A percentile compares a stretch with the other conserved stretches of the same genome.
Evolutionary conservation across 2,113 vertebrate genomes (phyloP).

Genomic region (Alethe castanea): DNA sequence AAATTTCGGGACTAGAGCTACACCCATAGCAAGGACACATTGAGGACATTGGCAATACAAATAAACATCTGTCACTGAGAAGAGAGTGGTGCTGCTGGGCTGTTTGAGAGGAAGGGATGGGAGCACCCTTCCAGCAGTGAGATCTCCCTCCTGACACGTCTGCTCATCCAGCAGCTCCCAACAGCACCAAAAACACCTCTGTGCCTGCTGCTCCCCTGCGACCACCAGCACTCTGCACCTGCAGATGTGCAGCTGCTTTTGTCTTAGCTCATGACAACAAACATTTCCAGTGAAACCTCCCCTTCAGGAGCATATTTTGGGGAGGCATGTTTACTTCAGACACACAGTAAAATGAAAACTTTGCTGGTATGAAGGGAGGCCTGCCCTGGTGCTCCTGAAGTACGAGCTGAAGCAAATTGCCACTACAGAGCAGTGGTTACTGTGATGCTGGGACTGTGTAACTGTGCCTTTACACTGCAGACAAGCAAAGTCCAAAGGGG

Average conservation of each 20-base stretch:
- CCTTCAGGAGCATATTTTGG: background rate
- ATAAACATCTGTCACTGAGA: background rate
- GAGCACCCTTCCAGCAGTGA: background rate
- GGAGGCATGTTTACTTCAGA: background rate
- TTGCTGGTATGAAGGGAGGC: background rate
- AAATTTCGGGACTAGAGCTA: background rate
- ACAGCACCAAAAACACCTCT: accelerated
- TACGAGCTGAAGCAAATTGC: background rate
- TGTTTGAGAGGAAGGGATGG: background rate
- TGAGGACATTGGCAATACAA: background rate
- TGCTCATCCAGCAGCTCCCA: background rate
- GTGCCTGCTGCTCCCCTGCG: background rate
- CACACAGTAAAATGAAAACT: background rate
- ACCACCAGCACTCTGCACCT: background rate
- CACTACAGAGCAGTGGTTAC: background rate
- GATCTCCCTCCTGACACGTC: accelerated
- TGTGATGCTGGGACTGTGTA: background rate
- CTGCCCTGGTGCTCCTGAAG: background rate
- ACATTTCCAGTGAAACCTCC: background rate
- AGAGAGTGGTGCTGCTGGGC: background rate
- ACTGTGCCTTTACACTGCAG: background rate
- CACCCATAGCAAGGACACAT: background rate
- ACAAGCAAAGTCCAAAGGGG: background rate
- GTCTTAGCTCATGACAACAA: background rate
- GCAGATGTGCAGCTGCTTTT: background rate